Evolutionary conservation across 1,140 invertebrate genomes (phyloP).

Genomic region (Anastrepha obliqua): DNA sequence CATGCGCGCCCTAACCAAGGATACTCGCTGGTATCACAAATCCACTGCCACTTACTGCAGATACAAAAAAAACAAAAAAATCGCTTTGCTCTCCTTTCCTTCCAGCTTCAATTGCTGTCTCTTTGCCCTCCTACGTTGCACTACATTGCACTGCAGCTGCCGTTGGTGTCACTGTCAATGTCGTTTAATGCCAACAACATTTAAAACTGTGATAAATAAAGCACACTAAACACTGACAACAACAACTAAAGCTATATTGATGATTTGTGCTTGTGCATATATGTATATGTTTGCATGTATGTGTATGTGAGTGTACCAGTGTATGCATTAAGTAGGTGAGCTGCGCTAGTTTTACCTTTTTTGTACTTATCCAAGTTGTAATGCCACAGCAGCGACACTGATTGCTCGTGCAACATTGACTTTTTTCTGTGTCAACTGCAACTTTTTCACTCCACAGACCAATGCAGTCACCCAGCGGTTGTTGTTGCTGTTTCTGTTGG

Average conservation of each 20-base stretch:
- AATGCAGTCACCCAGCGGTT: neutral
- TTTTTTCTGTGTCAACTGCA: conserved; percentile 35
- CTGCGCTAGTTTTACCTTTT: conserved; percentile 46
- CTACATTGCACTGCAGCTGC: neutral
- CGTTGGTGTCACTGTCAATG: conserved; percentile 42
- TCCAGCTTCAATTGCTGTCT: neutral
- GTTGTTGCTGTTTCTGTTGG: neutral
- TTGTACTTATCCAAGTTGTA: neutral
- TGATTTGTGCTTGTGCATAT: too few species aligned
- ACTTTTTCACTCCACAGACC: neutral
- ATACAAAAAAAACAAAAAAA: neutral
- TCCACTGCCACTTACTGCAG: neutral
- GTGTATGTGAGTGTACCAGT: neutral
- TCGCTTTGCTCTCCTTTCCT: neutral
- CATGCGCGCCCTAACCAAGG: neutral
- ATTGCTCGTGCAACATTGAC: conserved; percentile 46
- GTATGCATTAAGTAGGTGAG: conserved; percentile 16
- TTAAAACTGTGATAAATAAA: conserved; percentile 49
- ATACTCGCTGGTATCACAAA: neutral
- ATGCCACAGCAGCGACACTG: conserved; percentile 28
- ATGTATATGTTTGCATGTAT: neutral
- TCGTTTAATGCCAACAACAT: conserved; percentile 49
- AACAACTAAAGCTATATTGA: neutral
- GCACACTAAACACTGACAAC: neutral
- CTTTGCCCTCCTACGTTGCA: neutral